phyloP scores from a whole-genome alignment of 2,888 invertebrate species.

The Acanthoscelides obtectus region DNA sequence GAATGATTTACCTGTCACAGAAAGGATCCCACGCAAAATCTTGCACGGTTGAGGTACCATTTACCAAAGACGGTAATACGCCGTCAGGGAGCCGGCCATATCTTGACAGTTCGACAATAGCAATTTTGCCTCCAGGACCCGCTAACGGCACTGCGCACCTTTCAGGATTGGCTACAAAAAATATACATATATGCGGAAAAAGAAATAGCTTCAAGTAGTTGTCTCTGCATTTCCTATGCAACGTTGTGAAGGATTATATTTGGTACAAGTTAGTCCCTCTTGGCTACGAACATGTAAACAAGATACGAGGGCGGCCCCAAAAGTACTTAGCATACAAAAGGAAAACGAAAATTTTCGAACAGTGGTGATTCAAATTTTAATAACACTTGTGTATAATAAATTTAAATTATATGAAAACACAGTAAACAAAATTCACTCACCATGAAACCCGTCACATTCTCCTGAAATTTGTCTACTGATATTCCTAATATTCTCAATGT shows the following conservation, averaged over 20 bases:
- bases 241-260: too few relatives aligned
- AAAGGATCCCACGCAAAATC: constrained; percentile 97
- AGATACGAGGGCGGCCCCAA: too few relatives aligned
- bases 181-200: not conserved
- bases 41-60: constrained; percentile 80
- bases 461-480: constrained; percentile 88
- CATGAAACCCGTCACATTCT: constrained; percentile 91
- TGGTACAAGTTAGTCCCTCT: too few relatives aligned
- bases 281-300: too few relatives aligned
- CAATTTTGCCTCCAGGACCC: constrained; percentile 87
- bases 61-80: constrained; percentile 82
- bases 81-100: constrained; percentile 75
- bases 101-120: constrained; percentile 76
- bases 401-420: too few relatives aligned
- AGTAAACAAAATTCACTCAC: constrained; percentile 46
- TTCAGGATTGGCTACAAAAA: constrained; percentile 66
- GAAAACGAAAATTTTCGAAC: too few relatives aligned
- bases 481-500: constrained; percentile 88
- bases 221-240: too few relatives aligned
- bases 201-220: too few relatives aligned
- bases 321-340: too few relatives aligned
- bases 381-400: too few relatives aligned
- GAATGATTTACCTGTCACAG: constrained; percentile 48
- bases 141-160: constrained; percentile 87
- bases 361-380: too few relatives aligned